Evolutionary conservation across 2,797 vertebrate genomes (phyloP), one percentile per base, ranked within the genome.

Genomic region (Capromys pilorides): DNA sequence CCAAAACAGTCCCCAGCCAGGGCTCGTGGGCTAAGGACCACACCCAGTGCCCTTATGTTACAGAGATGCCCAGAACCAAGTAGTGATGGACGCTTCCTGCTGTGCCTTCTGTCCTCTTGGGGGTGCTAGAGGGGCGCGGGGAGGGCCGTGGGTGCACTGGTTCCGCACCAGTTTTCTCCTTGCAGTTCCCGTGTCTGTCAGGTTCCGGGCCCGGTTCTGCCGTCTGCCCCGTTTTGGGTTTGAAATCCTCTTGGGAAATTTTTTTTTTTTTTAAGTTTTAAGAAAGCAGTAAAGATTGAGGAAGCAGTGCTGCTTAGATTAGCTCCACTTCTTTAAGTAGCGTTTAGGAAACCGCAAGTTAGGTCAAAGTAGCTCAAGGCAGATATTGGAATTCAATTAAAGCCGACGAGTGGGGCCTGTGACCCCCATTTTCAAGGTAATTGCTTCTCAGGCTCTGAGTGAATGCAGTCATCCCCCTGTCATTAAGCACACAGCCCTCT

Each of bases 311-410:
- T 45, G 82, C 85, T 98, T 94, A 97, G 97, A 98, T 98, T 98
- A 97, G 96, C 98, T 95, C 96, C 97, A 94, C 97, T 97, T 97
- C 97, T 91, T 91, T 94, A 89, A 94, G 98, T 93, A 89, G 97
- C 96, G 87, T 98, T 98, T 98, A 97, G 98, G 97, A 97, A 92
- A 97, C 97, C 97, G 62, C 96, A 94, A 96, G 96, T 81, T 95
- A 97, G 98, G 98, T 98, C 98, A 97, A 85, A 97, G 98, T 98
- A 98, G 98, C 98, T 97, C 80, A 93, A 98, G 98, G 97, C 98
- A 98, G 98, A 98, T 99, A 98, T 98, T 98, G 98, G 98, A 98
- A 99, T 99, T 99, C 98, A 98, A 98, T 99, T 98, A 98, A 98
- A 98, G 98, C 97, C 98, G 98, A 98, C 95, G 98, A 99, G 98